Evolutionary conservation across 1,140 invertebrate species (phyloP), one percentile per base, ranked within the genome.

Genomic region (Heterodera carotae): DNA sequence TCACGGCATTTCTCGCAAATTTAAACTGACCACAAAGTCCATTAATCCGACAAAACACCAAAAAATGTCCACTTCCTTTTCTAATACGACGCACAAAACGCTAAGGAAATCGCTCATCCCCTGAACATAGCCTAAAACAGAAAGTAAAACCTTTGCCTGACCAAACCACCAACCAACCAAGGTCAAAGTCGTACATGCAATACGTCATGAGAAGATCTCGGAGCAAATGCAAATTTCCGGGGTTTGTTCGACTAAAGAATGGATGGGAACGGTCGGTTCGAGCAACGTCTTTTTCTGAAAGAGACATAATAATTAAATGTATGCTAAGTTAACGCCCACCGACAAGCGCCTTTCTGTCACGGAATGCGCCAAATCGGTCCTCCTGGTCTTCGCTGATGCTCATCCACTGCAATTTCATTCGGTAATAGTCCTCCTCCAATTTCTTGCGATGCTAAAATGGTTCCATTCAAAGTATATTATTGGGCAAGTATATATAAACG

Each of bases 21-120:
- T 53, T 22, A 34, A 15, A 56, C 48, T 22, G 2, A 79, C 78
- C 39, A 88, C 86, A 64, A 92, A 92, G 75, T 98, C 92, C 95
- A 99, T 98, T 80, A 98, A 94, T n/a, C 94, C 95, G 70, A 94
- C 95, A 89, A 99, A 99, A 89, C 95, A 97, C 97, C 97, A 99
- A 91, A 99, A 99, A 0, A 95, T 92, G 88, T 98, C 94, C 6
- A 94, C 92, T 90, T 98, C 96, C 88, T 94, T 93, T 76, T 93
- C 91, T 90, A 96, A 91, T 18, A 98, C 91, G 86, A 93, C 92
- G 39, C 98, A 89, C 81, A 99, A 92, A 1, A 96, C 96, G 25
- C 95, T 93, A 43, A 98, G 89, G 64, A 99, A 90, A 89, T 99
- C 97, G 85, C 94, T 96, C 97, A 99, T 99, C 25, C 97, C 91